These are phyloP conservation scores for Herpetotheres cachinnans DNA, from an alignment of 2,113 vertebrate genomes.

Conservation along the genomic window DNA sequence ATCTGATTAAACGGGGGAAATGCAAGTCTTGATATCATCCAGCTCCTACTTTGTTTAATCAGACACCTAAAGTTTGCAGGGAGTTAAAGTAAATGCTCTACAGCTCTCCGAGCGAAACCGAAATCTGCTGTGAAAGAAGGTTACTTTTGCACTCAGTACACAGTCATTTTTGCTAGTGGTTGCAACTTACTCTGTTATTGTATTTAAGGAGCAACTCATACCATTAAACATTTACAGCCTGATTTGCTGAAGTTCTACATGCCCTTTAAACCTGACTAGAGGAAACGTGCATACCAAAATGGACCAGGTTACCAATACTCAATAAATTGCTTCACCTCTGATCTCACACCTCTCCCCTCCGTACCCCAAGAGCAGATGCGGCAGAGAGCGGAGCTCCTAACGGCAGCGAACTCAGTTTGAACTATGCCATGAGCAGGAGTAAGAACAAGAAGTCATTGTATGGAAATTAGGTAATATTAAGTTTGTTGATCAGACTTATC, in stretches of 20 bases:
- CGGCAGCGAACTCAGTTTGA: background rate
- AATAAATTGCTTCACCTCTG: background rate
- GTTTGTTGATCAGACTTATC: slow-evolving; percentile 29
- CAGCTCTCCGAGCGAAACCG: background rate
- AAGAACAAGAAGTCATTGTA: background rate
- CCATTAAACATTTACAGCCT: slow-evolving; percentile 43
- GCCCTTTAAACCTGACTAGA: slow-evolving; percentile 26
- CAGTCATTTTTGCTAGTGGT: slow-evolving; percentile 9
- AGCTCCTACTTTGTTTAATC: slow-evolving; percentile 30
- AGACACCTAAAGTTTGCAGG: slow-evolving; percentile 45
- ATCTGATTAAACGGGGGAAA: slow-evolving; percentile 25
- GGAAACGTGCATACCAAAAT: background rate
- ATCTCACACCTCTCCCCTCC: background rate
- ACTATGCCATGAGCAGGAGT: background rate
- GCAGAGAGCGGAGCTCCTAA: background rate
- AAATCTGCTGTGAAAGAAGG: slow-evolving; percentile 15
- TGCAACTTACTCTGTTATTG: background rate
- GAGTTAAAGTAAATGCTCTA: slow-evolving; percentile 65
- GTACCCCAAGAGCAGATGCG: background rate
- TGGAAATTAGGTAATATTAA: background rate
- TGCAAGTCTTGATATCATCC: background rate
- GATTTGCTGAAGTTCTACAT: background rate
- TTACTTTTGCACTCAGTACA: background rate
- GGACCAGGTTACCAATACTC: background rate
- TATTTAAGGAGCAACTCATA: slow-evolving; percentile 19